These are phyloP conservation scores for Chionomys nivalis DNA, from an alignment of 2,113 vertebrate species.

Conservation along the genomic window DNA sequence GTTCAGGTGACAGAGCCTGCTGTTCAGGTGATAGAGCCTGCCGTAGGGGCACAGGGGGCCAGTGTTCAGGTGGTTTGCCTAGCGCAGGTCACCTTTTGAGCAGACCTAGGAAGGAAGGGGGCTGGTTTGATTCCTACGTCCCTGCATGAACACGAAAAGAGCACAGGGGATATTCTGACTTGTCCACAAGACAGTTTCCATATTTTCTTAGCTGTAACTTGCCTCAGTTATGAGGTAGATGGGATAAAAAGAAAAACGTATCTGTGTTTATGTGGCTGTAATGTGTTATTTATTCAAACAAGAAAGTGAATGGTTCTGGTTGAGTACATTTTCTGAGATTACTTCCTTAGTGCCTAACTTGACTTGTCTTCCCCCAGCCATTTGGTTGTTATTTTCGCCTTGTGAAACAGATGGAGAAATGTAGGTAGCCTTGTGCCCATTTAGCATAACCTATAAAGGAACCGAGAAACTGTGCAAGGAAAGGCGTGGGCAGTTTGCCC, in stretches of 20 bases:
- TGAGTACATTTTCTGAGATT: conserved; percentile 29
- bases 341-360: conserved; percentile 7
- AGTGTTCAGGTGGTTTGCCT: too few species aligned
- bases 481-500: conserved; percentile 1
- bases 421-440: background rate
- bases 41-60: too few species aligned
- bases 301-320: conserved; percentile 19
- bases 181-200: background rate
- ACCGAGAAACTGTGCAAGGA: background rate
- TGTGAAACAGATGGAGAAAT: background rate
- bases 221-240: background rate
- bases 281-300: background rate
- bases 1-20: too few species aligned
- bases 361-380: background rate
- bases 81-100: background rate
- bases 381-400: conserved; percentile 52
- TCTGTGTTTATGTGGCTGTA: background rate
- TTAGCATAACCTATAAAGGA: background rate
- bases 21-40: too few species aligned
- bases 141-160: background rate
- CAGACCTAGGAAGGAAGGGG: background rate
- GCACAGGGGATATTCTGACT: background rate
- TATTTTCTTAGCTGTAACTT: background rate
- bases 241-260: too few species aligned
- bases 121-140: background rate